A percentile compares a stretch with the other conserved stretches of the same genome.
phyloP scores from a whole-genome alignment of 2,113 vertebrate species.

The Pelusios castaneus region DNA sequence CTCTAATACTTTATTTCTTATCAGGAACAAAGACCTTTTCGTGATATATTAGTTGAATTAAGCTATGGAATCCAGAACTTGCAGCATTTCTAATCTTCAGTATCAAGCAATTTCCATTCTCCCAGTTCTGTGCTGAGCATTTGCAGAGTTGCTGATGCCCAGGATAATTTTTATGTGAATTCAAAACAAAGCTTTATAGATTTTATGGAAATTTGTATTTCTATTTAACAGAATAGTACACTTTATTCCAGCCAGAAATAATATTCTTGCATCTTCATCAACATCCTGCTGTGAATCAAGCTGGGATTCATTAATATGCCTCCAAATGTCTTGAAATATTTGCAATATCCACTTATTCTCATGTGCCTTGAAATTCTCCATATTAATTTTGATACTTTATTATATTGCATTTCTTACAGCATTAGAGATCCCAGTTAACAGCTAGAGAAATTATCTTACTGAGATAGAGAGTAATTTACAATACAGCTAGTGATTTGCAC shows the following conservation, averaged over 20 bases:
- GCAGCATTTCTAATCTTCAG: slow-evolving; percentile 5
- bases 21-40: slow-evolving; percentile 31
- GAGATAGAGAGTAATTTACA: background rate
- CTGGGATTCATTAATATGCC: background rate
- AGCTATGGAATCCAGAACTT: background rate
- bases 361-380: background rate
- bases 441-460: background rate
- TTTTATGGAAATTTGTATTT: background rate
- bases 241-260: background rate
- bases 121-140: background rate
- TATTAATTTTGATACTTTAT: background rate
- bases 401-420: background rate
- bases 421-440: background rate
- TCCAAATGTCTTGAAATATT: background rate
- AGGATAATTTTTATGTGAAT: rapidly evolving
- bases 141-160: background rate
- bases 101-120: background rate
- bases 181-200: background rate
- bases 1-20: slow-evolving; percentile 12
- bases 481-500: background rate
- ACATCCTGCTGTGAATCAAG: background rate
- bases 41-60: slow-evolving; percentile 10
- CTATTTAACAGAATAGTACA: background rate
- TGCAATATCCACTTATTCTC: background rate
- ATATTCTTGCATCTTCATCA: background rate